A percentile compares a stretch with the other conserved stretches of the same genome.
Evolutionary conservation across 2,113 vertebrate genomes (phyloP).

Genomic region (Tapirus terrestris): DNA sequence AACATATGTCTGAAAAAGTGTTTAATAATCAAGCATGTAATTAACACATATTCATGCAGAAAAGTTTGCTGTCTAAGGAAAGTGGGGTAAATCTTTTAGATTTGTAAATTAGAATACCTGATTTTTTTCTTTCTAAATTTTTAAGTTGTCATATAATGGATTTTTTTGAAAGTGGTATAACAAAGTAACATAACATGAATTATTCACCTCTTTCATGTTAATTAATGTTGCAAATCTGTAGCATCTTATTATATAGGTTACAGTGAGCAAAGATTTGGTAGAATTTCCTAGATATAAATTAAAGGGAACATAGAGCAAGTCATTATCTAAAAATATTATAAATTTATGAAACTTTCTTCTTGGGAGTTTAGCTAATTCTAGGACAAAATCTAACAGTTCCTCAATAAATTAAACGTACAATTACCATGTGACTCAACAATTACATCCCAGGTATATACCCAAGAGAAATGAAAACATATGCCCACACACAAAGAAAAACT

Average conservation of each 20-base stretch:
- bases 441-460: neutral
- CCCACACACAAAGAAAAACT: neutral
- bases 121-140: neutral
- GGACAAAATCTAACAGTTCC: neutral
- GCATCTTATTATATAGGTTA: neutral
- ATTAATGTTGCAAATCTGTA: neutral
- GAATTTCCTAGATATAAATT: neutral
- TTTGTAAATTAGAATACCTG: neutral
- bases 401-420: neutral
- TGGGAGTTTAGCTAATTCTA: neutral
- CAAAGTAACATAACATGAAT: neutral
- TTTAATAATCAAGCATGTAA: neutral
- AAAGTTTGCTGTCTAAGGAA: neutral
- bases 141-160: neutral
- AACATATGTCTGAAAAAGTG: neutral
- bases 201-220: neutral
- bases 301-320: neutral
- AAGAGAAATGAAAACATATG: neutral
- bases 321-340: neutral
- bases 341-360: neutral
- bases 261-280: neutral
- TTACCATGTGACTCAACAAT: neutral
- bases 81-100: neutral
- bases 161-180: neutral
- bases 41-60: neutral